Evolutionary conservation across 2,888 invertebrate species (phyloP).

Genomic region (Dryobotodes eremita): DNA sequence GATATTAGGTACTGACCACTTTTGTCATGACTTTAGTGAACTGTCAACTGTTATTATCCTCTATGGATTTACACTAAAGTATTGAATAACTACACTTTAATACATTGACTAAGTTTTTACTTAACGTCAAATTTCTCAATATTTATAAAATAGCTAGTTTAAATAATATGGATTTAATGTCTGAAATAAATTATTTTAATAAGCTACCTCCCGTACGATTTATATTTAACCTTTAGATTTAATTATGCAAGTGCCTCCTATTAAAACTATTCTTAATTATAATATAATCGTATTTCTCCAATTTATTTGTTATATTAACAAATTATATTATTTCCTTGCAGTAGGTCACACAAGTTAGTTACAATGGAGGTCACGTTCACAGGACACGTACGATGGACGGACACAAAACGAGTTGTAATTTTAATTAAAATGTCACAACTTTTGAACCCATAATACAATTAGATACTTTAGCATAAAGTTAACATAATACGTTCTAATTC

Average conservation of each 20-base stretch:
- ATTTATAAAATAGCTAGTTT: neutral
- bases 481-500: slow-evolving; percentile 62
- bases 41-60: slow-evolving; percentile 38
- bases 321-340: slow-evolving; percentile 68
- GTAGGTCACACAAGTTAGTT: slow-evolving; percentile 75
- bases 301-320: slow-evolving; percentile 65
- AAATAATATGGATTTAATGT: neutral
- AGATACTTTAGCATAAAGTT: slow-evolving; percentile 68
- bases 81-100: neutral
- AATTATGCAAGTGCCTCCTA: neutral
- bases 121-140: neutral
- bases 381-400: slow-evolving; percentile 79
- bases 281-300: slow-evolving; percentile 23
- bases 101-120: neutral
- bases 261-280: slow-evolving; percentile 17
- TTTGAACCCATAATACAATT: slow-evolving; percentile 79
- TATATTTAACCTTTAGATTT: neutral
- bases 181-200: neutral
- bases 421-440: slow-evolving; percentile 88
- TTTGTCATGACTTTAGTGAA: slow-evolving; percentile 39
- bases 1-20: slow-evolving; percentile 52
- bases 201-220: neutral
- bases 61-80: slow-evolving; percentile 11
- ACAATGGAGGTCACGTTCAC: slow-evolving; percentile 83
- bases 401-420: slow-evolving; percentile 84